These are phyloP conservation scores for Tromatobia lineatoria DNA, from an alignment of 2,888 invertebrate species.

Conservation along the genomic window DNA sequence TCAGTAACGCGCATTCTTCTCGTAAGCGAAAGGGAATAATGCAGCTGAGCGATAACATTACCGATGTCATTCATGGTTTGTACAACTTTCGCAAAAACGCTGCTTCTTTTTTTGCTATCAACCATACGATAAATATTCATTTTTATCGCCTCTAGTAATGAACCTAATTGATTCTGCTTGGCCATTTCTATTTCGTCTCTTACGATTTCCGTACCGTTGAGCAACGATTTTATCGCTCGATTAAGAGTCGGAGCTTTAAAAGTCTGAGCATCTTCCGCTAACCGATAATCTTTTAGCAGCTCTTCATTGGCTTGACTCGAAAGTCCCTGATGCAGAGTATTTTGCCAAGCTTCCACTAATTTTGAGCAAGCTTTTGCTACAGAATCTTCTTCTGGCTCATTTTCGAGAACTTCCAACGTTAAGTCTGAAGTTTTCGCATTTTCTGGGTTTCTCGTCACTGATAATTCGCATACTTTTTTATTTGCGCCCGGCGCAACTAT, in stretches of 20 bases:
- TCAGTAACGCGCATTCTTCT: not conserved
- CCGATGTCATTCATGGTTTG: not conserved
- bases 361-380: not conserved
- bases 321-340: not conserved
- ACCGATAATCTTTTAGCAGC: not conserved
- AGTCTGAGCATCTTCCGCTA: not conserved
- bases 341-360: not conserved
- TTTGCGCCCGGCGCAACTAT: too few relatives aligned
- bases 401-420: not conserved
- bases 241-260: not conserved
- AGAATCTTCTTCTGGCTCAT: not conserved
- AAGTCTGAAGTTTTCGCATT: not conserved
- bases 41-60: not conserved
- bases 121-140: not conserved
- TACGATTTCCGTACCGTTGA: not conserved
- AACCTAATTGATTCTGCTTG: not conserved
- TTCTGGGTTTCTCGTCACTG: too few relatives aligned
- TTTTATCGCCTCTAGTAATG: not conserved
- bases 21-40: not conserved
- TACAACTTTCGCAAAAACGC: not conserved
- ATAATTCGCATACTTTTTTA: too few relatives aligned
- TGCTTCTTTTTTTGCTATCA: not conserved
- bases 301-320: not conserved
- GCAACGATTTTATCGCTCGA: not conserved
- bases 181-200: not conserved